A percentile compares a stretch with the other conserved stretches of the same genome.
phyloP scores from a whole-genome alignment of 2,888 invertebrate species.

The Spisula subtruncata region DNA sequence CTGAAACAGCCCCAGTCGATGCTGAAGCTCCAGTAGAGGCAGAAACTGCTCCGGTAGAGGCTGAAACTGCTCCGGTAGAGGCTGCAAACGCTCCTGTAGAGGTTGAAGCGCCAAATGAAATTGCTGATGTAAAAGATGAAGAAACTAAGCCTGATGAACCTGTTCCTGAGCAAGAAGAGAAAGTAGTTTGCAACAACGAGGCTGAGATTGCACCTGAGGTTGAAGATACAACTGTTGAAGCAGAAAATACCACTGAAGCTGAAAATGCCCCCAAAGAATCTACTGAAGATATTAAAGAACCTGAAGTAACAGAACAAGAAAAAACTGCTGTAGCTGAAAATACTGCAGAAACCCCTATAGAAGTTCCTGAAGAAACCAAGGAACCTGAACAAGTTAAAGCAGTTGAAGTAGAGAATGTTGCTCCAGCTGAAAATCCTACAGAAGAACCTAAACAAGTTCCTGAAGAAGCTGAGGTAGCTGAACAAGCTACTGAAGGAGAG shows the following conservation, averaged over 20 bases:
- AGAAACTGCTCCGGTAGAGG: background rate
- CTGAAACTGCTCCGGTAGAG: background rate
- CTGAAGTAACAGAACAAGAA: background rate
- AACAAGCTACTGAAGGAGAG: conserved; percentile 27
- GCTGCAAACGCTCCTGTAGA: background rate
- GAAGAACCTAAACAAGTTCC: conserved; percentile 18
- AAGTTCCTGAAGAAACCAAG: background rate
- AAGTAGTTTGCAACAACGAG: background rate
- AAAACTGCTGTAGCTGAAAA: background rate
- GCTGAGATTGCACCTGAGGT: background rate
- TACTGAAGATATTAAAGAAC: background rate
- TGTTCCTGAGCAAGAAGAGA: conserved; percentile 9
- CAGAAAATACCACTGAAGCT: too few species aligned
- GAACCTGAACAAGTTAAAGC: background rate
- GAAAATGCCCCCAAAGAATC: too few species aligned
- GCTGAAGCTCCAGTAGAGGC: background rate
- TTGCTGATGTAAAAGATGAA: conserved; percentile 1
- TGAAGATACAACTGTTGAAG: background rate
- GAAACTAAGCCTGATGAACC: background rate
- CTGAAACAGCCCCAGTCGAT: conserved; percentile 41
- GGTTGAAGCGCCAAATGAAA: background rate
- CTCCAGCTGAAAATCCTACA: background rate
- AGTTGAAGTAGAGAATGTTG: background rate
- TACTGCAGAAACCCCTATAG: background rate
- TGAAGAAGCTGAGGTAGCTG: conserved; percentile 16